These are phyloP conservation scores for Stichopus horrens DNA, from an alignment of 53 echinoderm and acorn worm species.

Conservation along the genomic window DNA sequence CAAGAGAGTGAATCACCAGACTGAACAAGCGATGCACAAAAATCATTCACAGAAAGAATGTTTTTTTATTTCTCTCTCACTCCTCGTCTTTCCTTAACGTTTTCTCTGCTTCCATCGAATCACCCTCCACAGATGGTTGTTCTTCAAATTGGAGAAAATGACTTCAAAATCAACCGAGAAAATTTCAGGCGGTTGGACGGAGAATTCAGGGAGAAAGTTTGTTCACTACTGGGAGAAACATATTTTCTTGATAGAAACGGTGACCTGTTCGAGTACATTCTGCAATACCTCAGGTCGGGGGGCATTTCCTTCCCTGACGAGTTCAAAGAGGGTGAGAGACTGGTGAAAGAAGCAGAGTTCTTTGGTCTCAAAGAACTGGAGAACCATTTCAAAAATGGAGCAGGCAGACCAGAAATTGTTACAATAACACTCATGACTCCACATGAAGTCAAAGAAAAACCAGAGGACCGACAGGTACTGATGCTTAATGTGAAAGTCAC, in stretches of 20 bases:
- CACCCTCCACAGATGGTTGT: no score
- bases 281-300: background rate
- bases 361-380: background rate
- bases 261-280: background rate
- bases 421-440: background rate
- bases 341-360: constrained; percentile 2
- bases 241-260: background rate
- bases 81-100: no score
- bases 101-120: no score
- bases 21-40: no score
- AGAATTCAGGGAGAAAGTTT: background rate
- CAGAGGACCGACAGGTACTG: no score
- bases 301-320: background rate
- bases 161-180: background rate
- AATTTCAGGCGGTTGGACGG: background rate
- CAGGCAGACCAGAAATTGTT: background rate
- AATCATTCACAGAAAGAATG: no score
- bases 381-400: background rate
- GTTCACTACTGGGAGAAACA: background rate
- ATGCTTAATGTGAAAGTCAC: no score
- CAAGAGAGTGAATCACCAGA: no score
- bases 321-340: background rate
- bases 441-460: no score
- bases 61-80: no score
- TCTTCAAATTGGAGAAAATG: no score